phyloP scores from a whole-genome alignment of 2,888 invertebrate species.

The Adelphocoris suturalis region DNA sequence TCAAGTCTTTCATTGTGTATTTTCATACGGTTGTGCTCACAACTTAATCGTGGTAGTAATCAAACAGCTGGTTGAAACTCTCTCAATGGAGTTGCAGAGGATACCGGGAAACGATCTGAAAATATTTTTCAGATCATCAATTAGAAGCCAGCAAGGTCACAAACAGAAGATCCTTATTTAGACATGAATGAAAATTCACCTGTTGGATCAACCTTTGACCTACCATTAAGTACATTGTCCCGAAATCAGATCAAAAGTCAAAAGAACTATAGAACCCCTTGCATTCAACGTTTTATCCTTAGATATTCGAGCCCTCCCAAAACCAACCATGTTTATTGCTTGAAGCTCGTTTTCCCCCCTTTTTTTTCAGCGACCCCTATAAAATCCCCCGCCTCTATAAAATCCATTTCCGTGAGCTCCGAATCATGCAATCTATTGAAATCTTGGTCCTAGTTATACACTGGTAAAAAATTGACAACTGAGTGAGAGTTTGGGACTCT shows the following conservation, averaged over 20 bases:
- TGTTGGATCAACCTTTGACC: not conserved
- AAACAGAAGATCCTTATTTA: not conserved
- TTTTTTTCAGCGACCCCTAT: not conserved
- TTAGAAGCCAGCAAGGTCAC: not conserved
- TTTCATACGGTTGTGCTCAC: not conserved
- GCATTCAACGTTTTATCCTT: not conserved
- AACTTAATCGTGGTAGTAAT: constrained; percentile 6
- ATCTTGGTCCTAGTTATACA: no score
- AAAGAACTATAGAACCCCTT: constrained; percentile 5
- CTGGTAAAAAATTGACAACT: no score
- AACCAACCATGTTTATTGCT: not conserved
- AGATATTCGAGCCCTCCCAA: not conserved
- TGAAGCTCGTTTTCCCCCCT: not conserved
- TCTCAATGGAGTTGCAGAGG: not conserved
- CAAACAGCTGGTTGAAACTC: not conserved
- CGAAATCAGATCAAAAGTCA: not conserved
- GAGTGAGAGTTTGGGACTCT: no score
- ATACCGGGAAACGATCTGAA: not conserved
- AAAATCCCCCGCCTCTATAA: not conserved
- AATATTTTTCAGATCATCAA: not conserved
- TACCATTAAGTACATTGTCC: not conserved
- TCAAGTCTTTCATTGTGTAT: not conserved
- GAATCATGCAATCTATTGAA: no score
- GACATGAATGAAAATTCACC: not conserved
- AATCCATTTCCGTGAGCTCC: not conserved